A percentile compares a stretch with the other conserved stretches of the same genome.
phyloP scores from a whole-genome alignment of 1,140 invertebrate species.

The Ceratina japonica region DNA sequence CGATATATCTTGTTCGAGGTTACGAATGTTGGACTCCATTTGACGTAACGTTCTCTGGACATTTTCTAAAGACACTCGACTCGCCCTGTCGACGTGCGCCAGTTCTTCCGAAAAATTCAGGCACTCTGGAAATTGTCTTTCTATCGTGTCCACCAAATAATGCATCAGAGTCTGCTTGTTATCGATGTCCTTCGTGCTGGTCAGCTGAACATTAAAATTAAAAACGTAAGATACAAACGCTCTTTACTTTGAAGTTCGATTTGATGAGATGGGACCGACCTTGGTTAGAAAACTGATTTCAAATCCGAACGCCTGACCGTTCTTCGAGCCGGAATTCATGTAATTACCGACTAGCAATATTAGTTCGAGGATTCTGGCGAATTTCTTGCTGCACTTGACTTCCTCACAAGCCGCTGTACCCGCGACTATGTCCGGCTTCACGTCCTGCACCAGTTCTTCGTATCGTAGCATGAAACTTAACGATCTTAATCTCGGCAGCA shows the following conservation, averaged over 20 bases:
- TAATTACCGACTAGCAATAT: constrained; percentile 96
- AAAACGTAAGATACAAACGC: background rate
- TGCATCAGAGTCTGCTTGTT: constrained; percentile 96
- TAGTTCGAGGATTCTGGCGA: constrained; percentile 93
- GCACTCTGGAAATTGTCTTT: constrained; percentile 92
- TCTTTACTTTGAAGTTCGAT: background rate
- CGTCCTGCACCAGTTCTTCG: constrained; percentile 90
- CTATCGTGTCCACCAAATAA: constrained; percentile 93
- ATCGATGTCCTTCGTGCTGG: constrained; percentile 96
- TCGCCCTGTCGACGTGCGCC: constrained; percentile 90
- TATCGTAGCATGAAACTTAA: constrained; percentile 94
- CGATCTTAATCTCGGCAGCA: constrained; percentile 92
- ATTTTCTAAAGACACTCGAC: constrained; percentile 91
- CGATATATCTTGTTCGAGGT: constrained; percentile 92
- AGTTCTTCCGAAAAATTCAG: constrained; percentile 93
- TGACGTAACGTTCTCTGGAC: constrained; percentile 91
- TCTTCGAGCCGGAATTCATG: constrained; percentile 96
- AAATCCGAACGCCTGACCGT: constrained; percentile 96
- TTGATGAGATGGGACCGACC: constrained; percentile 76
- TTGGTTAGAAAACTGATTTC: constrained; percentile 98
- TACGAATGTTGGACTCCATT: constrained; percentile 92
- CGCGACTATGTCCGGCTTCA: constrained; percentile 97
- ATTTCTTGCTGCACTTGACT: constrained; percentile 93
- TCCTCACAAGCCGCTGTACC: constrained; percentile 97
- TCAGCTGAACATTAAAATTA: constrained; percentile 83